Base-by-base conservation (phyloP, 2,113 vertebrate species). In the Reinhardtius hippoglossoides region DNA sequence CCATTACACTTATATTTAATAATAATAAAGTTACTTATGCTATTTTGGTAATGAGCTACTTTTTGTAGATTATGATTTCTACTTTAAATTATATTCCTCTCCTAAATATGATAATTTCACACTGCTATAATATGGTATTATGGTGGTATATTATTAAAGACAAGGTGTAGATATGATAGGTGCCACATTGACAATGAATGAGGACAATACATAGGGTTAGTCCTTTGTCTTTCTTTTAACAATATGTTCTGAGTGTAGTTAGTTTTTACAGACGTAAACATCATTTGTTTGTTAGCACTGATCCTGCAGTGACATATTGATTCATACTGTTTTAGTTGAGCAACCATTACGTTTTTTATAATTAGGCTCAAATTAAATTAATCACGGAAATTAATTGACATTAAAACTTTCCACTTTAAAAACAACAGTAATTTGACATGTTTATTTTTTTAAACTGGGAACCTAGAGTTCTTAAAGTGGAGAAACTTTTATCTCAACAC, bases 401-500 rank as follows among this genome's bases (percentile, higher is more conserved):
- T 23, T 2, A 54, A 63, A 20, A 2, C 50, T 3, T 35, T 52
- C 31, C 6, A 31, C 31, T 31, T 31, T 31, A 31, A 31, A 31
- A 31, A 31, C 31, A 31, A 48, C 13, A 14, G 18, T 44, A 42
- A 70, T 42, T 59, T 59, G 46, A 69, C 18, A n/a, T n/a, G n/a
- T n/a, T 44, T 13, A 75, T 76, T 21, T 20, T 64, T 27, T 56
- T 23, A 18, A 37, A 35, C 21, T 59, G 12, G 31, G 6, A 46
- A 37, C 5, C 9, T 23, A 52, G 35, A 37, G 9, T 12, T 40
- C 3, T 23, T 68, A 10, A 20, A 75, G 4, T 50, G 21, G 31
- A 79, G 27, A 37, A 77, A 78, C 62, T 83, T 59, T 83, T 59
- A 16, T 16, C 46, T 46, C 24, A 60, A 40, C 50, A 70, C 23